Base-by-base conservation (phyloP, 2,888 invertebrate species). In the Anorthoa munda region DNA sequence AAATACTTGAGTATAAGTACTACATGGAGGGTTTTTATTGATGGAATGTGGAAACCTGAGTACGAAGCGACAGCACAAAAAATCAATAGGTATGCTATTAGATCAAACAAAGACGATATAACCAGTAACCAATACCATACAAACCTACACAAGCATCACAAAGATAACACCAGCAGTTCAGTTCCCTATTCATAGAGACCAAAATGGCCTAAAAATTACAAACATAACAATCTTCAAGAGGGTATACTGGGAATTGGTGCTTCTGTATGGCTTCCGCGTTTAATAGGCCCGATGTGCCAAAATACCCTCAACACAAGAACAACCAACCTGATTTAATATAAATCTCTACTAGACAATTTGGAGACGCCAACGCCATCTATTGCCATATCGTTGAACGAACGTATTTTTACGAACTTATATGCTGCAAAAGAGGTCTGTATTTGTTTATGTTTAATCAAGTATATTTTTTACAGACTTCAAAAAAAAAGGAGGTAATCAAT, bases 331-430 rank as follows among this genome's bases (percentile, higher is more conserved):
- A 23, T 45, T 23, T 53, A 12, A 21, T 39, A 2, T 5, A 1
- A 17, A 11, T n/a, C 9, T 1, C n/a, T 21, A 13, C 13, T 23
- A 13, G 55, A 56, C 39, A 58, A 15, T 13, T 21, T 23, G n/a
- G 15, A 13, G 9, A 48, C 23, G 21, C n/a, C 17, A 68, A 4
- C 78, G 68, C 79, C 75, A 79, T 65, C 79, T 74, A 48, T 60
- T 26, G 15, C 1, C 4, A 12, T 46, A 67, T n/a, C 2, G 1
- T 15, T 17, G 48, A 64, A n/a, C n/a, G n/a, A n/a, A n/a, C n/a
- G n/a, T n/a, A n/a, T n/a, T n/a, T n/a, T n/a, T n/a, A n/a, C n/a
- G n/a, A n/a, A 71, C 56, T 51, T 46, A 51, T 50, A 3, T 39
- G 12, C 31, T 31, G 11, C 12, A 31, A 18, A 31, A n/a, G 18